Evolutionary conservation across 23 tunicate species (phyloP).

Genomic region (Trididemnum miniatum): DNA sequence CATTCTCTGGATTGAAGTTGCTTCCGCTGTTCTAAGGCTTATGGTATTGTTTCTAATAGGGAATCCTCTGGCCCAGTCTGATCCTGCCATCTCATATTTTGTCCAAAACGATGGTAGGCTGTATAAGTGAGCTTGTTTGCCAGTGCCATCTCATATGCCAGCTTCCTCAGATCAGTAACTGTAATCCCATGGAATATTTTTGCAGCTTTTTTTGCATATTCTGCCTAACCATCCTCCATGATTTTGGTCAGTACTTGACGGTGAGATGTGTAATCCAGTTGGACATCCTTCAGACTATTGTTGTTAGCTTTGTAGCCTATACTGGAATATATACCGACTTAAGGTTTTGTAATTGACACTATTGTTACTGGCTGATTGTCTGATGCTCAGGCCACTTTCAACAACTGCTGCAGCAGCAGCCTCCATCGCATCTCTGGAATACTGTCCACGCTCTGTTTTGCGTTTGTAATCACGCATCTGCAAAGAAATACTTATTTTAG

Average conservation of each 20-base stretch:
- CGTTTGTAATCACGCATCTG: not conserved
- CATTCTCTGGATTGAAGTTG: slow-evolving; percentile 20
- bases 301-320: slow-evolving; percentile 7
- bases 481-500: not conserved
- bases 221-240: not conserved
- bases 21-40: not conserved
- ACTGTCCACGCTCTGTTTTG: slow-evolving; percentile 15
- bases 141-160: slow-evolving; percentile 13
- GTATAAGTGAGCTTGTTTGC: not conserved
- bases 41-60: not conserved
- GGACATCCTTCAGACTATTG: slow-evolving; percentile 8
- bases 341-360: slow-evolving; percentile 15
- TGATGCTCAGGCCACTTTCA: slow-evolving; percentile 5
- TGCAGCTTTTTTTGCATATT: slow-evolving; percentile 4
- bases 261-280: not conserved
- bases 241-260: slow-evolving; percentile 14
- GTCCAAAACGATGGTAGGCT: slow-evolving; percentile 7
- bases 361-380: slow-evolving; percentile 8
- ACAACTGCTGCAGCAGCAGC: slow-evolving; percentile 10
- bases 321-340: not conserved
- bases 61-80: not conserved
- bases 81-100: slow-evolving; percentile 11
- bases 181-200: slow-evolving; percentile 18
- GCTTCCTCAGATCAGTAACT: not conserved
- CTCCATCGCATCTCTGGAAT: slow-evolving; percentile 11